Base-by-base conservation (phyloP, 2,888 invertebrate species). In the Ormia ochracea region DNA sequence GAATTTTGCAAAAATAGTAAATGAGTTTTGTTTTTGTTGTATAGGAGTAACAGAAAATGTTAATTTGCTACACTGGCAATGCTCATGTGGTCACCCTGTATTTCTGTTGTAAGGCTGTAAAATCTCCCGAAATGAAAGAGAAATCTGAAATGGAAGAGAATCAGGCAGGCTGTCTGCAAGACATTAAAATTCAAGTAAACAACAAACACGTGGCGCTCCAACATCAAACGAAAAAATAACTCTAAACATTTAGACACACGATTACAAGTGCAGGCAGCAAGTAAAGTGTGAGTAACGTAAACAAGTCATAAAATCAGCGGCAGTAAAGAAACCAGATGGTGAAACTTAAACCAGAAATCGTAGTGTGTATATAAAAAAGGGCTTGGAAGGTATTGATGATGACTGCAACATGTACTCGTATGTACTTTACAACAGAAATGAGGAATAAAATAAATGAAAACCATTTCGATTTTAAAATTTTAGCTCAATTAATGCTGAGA, bases 191-290 rank as follows among this genome's bases (percentile, higher is more conserved):
- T 65, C 26, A 19, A 41, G 41, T 68, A 76, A 80, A 68, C 76
- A 80, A 56, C 72, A 41, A 76, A 76, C 80, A 80, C 80, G 80
- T 80, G 76, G 74, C 74, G 61, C 23, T 74, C n/a, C 1, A 63
- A 73, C 76, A 80, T 80, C 63, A 80, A 80, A 66, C 61, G 50
- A 58, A 73, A 72, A 63, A 52, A 59, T 48, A 5, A n/a, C 59
- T 19, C 48, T 45, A 31, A 58, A 65, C 38, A 59, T 31, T n/a
- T 28, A 45, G 45, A 58, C 74, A 50, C 23, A 58, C 31, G 6
- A 21, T 48, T 48, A 59, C 23, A 59, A 41, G 7, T 48, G 9
- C 14, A n/a, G 7, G 14, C 14, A 28, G 19, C n/a, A 45, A 6
- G 14, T 12, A 45, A 31, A 69, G 54, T 61, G 23, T 72, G 72